Percentiles rank a stretch among this genome's conserved stretches.
Evolutionary conservation across 1,140 invertebrate genomes (phyloP).

Genomic region (Coboldia fuscipes): DNA sequence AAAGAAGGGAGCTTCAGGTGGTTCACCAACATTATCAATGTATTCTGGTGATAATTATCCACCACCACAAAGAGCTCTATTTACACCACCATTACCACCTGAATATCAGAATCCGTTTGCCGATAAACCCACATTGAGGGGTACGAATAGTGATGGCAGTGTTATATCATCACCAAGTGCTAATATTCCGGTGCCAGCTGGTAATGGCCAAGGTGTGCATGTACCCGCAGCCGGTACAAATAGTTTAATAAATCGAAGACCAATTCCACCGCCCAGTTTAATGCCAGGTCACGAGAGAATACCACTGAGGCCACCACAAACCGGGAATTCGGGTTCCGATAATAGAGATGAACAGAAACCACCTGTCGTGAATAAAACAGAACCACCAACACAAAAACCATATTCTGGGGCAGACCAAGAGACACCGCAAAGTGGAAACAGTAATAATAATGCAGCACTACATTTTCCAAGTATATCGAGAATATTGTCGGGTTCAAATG

Average conservation of each 20-base stretch:
- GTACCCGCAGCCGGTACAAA: too few relatives aligned
- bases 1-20: conserved; percentile 23
- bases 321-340: conserved; percentile 2
- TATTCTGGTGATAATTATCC: conserved; percentile 47
- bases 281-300: conserved; percentile 58
- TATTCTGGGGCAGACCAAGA: neutral
- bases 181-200: conserved; percentile 4
- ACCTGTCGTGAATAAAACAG: conserved; percentile 5
- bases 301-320: conserved; percentile 39
- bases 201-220: neutral
- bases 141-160: conserved; percentile 28
- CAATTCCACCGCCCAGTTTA: conserved; percentile 49
- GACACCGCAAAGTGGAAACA: too few relatives aligned
- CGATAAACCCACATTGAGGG: conserved; percentile 58
- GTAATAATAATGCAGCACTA: conserved; percentile 24
- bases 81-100: conserved; percentile 55
- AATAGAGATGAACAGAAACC: conserved; percentile 4
- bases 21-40: conserved; percentile 24
- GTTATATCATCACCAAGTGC: too few relatives aligned
- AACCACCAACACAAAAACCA: conserved; percentile 6
- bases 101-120: conserved; percentile 61
- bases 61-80: conserved; percentile 48
- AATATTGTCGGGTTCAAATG: conserved; percentile 59
- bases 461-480: conserved; percentile 50
- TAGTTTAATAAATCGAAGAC: conserved; percentile 36